A percentile compares a stretch with the other conserved stretches of the same genome.
phyloP scores from a whole-genome alignment of 2,888 invertebrate genomes.

The Notocelia uddmanniana region DNA sequence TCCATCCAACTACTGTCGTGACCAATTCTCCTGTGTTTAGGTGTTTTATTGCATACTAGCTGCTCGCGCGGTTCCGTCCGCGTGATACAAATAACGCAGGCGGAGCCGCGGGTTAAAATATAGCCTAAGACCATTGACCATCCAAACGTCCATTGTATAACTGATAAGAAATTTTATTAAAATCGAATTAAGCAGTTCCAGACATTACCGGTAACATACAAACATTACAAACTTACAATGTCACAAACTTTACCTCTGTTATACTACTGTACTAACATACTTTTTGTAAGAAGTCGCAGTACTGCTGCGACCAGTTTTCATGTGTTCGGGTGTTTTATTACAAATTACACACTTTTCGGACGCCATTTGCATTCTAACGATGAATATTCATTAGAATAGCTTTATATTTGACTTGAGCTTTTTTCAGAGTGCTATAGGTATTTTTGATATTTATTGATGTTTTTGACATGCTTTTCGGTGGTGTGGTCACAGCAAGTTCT shows the following conservation, averaged over 20 bases:
- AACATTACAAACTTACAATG: too few species aligned
- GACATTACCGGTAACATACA: too few species aligned
- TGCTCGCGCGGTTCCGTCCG: too few species aligned
- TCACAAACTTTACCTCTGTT: too few species aligned
- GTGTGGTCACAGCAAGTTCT: too few species aligned
- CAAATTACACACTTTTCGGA: conserved; percentile 1
- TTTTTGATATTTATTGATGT: not conserved
- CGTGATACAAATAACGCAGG: too few species aligned
- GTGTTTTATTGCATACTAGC: not conserved
- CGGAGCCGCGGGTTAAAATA: too few species aligned
- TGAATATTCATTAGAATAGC: conserved; percentile 24
- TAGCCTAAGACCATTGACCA: too few species aligned
- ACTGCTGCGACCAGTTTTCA: not conserved
- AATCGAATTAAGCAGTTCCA: too few species aligned
- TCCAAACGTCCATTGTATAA: too few species aligned
- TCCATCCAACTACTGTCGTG: not conserved
- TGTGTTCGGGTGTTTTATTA: conserved; percentile 6
- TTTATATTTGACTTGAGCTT: not conserved
- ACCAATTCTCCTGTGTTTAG: not conserved
- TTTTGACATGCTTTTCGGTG: not conserved
- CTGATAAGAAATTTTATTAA: too few species aligned
- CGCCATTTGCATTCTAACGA: conserved; percentile 5
- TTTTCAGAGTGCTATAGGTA: not conserved
- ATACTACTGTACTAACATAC: not conserved
- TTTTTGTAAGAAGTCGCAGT: not conserved